These are phyloP conservation scores for Vireo altiloquus DNA, from an alignment of 2,113 vertebrate species.

Conservation along the genomic window DNA sequence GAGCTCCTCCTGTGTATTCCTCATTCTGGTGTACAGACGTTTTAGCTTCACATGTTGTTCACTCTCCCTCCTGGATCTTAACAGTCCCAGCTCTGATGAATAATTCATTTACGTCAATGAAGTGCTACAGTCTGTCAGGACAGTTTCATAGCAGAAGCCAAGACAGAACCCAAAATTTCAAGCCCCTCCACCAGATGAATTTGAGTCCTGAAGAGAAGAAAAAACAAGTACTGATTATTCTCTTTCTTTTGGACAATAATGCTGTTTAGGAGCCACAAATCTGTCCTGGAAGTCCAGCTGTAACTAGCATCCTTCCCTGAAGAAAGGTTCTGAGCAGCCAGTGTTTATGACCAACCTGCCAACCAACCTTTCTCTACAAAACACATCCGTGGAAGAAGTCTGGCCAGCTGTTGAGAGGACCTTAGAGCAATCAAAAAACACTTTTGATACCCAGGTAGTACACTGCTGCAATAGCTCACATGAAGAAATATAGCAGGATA, in stretches of 20 bases:
- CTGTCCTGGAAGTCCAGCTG: neutral
- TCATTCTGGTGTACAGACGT: neutral
- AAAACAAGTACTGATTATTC: neutral
- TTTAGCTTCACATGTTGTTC: neutral
- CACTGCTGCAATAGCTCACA: neutral
- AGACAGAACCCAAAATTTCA: neutral
- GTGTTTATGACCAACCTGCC: neutral
- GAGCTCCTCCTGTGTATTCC: neutral
- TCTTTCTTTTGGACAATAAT: neutral
- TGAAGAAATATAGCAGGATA: neutral
- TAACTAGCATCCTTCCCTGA: neutral
- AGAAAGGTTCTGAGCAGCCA: neutral
- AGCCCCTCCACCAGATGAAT: neutral
- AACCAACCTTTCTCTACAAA: neutral
- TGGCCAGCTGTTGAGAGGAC: neutral
- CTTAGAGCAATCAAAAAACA: neutral
- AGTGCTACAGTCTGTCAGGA: neutral
- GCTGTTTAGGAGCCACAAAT: neutral
- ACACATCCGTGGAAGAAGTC: neutral
- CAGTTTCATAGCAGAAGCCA: neutral
- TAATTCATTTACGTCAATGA: neutral
- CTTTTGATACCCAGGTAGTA: rapidly evolving
- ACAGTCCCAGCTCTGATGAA: neutral
- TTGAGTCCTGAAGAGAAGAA: neutral
- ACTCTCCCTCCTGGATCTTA: neutral